Evolutionary conservation across 2,888 invertebrate species (phyloP).

Genomic region (Chymomyza amoena): DNA sequence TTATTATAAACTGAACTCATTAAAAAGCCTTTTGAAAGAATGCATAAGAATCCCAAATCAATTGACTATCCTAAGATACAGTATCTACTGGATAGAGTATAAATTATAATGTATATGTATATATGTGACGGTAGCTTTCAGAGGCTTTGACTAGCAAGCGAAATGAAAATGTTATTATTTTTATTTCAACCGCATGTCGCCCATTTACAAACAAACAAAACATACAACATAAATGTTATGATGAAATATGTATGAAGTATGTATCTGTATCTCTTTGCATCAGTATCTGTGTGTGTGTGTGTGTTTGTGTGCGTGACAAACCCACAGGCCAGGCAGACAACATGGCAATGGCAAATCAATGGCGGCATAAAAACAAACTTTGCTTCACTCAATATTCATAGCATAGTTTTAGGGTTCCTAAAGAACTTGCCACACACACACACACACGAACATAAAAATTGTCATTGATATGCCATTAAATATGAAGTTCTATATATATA

Average conservation of each 20-base stretch:
- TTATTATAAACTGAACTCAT: too few relatives aligned
- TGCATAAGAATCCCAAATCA: background rate
- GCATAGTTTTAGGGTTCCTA: background rate
- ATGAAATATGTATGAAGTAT: constrained; percentile 1
- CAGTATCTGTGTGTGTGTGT: background rate
- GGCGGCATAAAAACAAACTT: background rate
- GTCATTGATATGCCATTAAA: background rate
- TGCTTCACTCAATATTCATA: background rate
- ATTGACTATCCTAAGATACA: background rate
- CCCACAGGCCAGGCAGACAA: background rate
- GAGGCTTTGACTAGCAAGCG: constrained; percentile 8
- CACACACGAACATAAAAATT: background rate
- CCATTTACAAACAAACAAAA: background rate
- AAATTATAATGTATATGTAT: background rate
- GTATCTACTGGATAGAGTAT: background rate
- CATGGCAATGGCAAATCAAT: background rate
- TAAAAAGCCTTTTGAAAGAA: too few relatives aligned
- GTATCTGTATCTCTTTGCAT: background rate
- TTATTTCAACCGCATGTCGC: constrained; percentile 9
- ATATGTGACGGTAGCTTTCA: background rate
- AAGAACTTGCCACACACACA: background rate
- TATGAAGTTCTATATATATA: background rate
- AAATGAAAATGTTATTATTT: constrained; percentile 27
- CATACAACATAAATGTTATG: constrained; percentile 1
- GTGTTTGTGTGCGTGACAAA: background rate